These are phyloP conservation scores for Acrobeloides nanus DNA, from an alignment of 2,888 invertebrate genomes.

Conservation along the genomic window DNA sequence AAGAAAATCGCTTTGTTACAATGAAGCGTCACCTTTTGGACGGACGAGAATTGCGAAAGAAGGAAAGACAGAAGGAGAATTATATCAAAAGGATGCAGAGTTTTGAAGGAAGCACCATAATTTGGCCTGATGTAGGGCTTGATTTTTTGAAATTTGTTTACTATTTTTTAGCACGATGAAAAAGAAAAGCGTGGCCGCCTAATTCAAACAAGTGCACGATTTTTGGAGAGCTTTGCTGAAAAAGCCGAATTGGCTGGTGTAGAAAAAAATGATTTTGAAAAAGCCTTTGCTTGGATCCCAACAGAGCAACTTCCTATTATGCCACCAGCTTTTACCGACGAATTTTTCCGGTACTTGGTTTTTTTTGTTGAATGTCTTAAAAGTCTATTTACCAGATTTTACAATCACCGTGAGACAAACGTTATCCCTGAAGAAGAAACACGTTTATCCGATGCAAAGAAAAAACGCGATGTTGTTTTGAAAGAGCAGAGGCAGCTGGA, in stretches of 20 bases:
- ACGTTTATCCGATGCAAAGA: conserved; percentile 16
- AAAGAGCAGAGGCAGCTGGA: too few species aligned
- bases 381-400: conserved; percentile 27
- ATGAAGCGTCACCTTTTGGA: conserved; percentile 15
- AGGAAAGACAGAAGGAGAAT: conserved; percentile 13
- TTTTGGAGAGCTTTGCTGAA: conserved; percentile 21
- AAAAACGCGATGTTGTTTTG: too few species aligned
- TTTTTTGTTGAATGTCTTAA: conserved; percentile 8
- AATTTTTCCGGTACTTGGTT: conserved; percentile 75
- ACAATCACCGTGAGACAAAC: conserved; percentile 29
- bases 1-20: conserved; percentile 22
- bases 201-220: conserved; percentile 20
- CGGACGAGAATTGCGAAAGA: conserved; percentile 25
- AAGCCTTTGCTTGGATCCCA: conserved; percentile 15
- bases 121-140: conserved; percentile 24
- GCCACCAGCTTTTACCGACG: conserved; percentile 83
- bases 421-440: conserved; percentile 29
- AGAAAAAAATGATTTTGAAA: conserved; percentile 16
- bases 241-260: conserved; percentile 28
- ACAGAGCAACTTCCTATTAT: conserved; percentile 57
- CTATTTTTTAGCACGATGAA: too few species aligned
- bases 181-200: conserved; percentile 19
- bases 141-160: too few species aligned
- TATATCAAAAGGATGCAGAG: conserved; percentile 11
- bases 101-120: conserved; percentile 22